Evolutionary conservation across 1,140 invertebrate species (phyloP), one percentile per base, ranked within the genome.

Genomic region (Tribolium castaneum): DNA sequence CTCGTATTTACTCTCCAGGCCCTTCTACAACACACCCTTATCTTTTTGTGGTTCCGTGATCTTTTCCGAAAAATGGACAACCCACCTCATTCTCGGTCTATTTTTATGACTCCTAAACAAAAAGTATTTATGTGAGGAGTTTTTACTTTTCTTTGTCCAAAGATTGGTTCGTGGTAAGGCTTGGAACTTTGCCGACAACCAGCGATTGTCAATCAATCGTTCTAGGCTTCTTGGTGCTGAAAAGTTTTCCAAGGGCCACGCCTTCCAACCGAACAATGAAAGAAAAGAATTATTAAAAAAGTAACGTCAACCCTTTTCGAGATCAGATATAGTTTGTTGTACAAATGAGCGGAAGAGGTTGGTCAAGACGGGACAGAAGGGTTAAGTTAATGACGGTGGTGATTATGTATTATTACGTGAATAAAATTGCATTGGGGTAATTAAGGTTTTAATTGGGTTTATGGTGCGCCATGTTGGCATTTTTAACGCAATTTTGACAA

Each of bases 321-420:
- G 39, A 45, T 45, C 39, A 45, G 39, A 9, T 45, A 45, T 45
- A 45, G 4, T 45, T 45, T 45, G 39, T n/a, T 45, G 39, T 45
- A 45, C 7, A 19, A 52, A 52, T 52, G 51, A 14, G 30, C 59
- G 59, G 59, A 66, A 66, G 30, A 35, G 59, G 59, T 35, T 25
- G 59, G 59, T 34, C 59, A 45, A 45, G 39, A 45, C 39, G 39
- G 30, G 14, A 66, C 25, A 6, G 25, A 66, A 66, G 59, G 59
- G 59, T 66, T 66, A 35, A 66, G 59, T 12, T 66, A 14, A 35
- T 66, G 59, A 66, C 30, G 59, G 19, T 13, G 59, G 30, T 66
- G 59, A 66, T 66, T 66, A 66, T 12, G 59, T 66, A 12, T 35
- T 66, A 66, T 66, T 66, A 66, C 45, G 30, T 35, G 30, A 66